These are phyloP conservation scores for Nasonia oneida DNA, from an alignment of 2,888 invertebrate species.

Conservation along the genomic window DNA sequence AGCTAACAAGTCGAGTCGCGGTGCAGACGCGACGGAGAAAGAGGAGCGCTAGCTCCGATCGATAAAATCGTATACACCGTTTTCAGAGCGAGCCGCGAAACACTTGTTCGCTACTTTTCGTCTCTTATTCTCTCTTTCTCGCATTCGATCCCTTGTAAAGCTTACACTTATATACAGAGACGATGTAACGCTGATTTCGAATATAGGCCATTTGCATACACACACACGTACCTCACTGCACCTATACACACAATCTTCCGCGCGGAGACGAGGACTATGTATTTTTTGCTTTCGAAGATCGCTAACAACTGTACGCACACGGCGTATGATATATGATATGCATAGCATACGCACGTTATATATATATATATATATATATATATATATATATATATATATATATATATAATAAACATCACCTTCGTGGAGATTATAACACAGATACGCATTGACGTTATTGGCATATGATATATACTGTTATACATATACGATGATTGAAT, in stretches of 20 bases:
- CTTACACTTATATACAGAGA: background rate
- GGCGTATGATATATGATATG: background rate
- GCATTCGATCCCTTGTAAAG: background rate
- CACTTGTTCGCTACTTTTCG: background rate
- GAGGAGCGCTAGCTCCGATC: constrained; percentile 32
- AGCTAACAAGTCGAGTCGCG: background rate
- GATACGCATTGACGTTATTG: background rate
- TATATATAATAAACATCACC: background rate
- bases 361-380: constrained; percentile 6
- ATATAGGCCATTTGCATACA: background rate
- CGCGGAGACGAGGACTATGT: background rate
- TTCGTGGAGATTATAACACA: background rate
- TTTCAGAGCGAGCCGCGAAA: constrained; percentile 26
- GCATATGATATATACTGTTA: background rate
- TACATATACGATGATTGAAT: constrained; percentile 15
- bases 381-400: constrained; percentile 10
- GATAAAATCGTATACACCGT: constrained; percentile 40
- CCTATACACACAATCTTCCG: background rate
- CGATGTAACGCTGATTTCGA: background rate
- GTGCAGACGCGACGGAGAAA: background rate
- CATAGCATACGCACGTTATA: background rate
- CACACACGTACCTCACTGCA: background rate
- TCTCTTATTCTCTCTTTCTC: constrained; percentile 1
- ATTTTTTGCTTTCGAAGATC: background rate
- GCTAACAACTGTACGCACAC: background rate